These are phyloP conservation scores for Sigmodon hispidus DNA, from an alignment of 2,113 vertebrate species.

Conservation along the genomic window DNA sequence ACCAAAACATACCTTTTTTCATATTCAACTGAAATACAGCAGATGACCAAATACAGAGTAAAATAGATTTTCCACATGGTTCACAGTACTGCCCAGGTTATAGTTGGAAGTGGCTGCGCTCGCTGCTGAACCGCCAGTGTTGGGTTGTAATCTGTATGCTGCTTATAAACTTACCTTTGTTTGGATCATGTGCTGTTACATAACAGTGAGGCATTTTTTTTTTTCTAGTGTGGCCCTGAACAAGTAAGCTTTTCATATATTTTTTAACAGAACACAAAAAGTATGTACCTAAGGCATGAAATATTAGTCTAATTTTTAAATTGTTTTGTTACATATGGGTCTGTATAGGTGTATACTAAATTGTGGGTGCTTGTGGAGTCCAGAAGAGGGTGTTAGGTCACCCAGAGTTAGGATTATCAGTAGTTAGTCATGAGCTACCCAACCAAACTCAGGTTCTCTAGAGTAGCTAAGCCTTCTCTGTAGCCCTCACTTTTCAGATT, in stretches of 20 bases:
- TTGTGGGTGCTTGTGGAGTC: neutral
- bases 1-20: neutral
- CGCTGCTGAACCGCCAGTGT: too few relatives aligned
- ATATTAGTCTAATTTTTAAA: neutral
- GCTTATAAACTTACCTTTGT: neutral
- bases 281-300: neutral
- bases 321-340: neutral
- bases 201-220: too few relatives aligned
- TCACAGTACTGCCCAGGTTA: neutral
- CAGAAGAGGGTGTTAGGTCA: neutral
- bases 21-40: neutral
- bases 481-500: neutral
- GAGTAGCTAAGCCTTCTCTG: neutral
- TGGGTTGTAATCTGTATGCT: neutral
- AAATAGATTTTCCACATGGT: neutral
- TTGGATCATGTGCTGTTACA: neutral
- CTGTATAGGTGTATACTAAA: neutral
- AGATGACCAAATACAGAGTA: neutral
- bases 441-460: neutral
- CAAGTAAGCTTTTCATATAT: neutral
- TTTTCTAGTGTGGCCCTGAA: neutral
- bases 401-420: neutral
- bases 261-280: neutral
- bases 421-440: neutral
- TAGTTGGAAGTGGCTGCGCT: neutral